Conservation (phyloP, 1,140 invertebrate genomes). For the Drosophila burlai region DNA sequence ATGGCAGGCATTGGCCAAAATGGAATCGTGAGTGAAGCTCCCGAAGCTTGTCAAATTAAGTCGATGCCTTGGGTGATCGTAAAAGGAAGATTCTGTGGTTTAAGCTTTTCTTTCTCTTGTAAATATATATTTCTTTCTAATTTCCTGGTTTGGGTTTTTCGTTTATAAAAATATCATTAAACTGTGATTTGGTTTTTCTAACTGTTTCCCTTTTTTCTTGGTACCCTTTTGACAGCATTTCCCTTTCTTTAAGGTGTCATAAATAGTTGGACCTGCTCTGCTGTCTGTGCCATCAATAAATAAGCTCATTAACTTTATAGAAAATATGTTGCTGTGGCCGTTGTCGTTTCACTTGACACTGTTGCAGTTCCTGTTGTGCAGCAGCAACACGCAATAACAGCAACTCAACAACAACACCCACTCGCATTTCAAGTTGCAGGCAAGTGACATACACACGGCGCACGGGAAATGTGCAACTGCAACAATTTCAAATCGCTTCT, state of each 20-base stretch:
- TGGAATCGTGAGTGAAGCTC: conserved; percentile 72
- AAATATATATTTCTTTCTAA: background rate
- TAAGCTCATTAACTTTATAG: conserved; percentile 69
- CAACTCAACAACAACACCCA: conserved; percentile 59
- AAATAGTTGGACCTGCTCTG: conserved; percentile 23
- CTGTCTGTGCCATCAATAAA: conserved; percentile 53
- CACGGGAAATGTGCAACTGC: conserved; percentile 71
- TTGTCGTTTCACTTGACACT: conserved; percentile 70
- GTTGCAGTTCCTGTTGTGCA: conserved; percentile 50
- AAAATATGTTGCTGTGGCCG: conserved; percentile 40
- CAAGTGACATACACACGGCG: conserved; percentile 42
- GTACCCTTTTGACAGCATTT: background rate
- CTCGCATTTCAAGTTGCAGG: conserved; percentile 28
- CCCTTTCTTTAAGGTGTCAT: conserved; percentile 23
- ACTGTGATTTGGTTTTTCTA: background rate
- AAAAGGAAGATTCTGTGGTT: conserved; percentile 25
- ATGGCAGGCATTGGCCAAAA: conserved; percentile 56
- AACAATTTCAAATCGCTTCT: conserved; percentile 72
- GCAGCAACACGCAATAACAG: conserved; percentile 67
- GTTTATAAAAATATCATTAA: background rate
- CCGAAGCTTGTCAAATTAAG: conserved; percentile 44
- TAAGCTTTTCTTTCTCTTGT: conserved; percentile 7
- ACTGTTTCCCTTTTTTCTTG: background rate
- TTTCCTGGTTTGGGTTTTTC: background rate
- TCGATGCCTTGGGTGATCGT: conserved; percentile 17